These are phyloP conservation scores for Eledona agricola DNA, from an alignment of 2,888 invertebrate species.

Conservation along the genomic window DNA sequence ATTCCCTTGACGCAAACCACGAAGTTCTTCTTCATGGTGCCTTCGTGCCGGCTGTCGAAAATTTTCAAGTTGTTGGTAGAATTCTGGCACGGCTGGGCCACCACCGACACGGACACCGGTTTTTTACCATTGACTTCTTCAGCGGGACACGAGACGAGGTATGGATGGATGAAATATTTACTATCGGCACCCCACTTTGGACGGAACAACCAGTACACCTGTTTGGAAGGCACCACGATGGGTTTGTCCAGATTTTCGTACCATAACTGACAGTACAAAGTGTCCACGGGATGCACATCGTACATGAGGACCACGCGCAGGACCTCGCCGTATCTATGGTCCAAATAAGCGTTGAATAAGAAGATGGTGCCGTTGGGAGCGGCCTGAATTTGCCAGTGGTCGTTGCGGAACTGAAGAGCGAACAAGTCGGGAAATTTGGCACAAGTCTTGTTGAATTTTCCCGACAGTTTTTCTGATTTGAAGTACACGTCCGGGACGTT, in stretches of 20 bases:
- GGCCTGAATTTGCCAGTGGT: slow-evolving; percentile 85
- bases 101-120: slow-evolving; percentile 82
- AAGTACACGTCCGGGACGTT: slow-evolving; percentile 3
- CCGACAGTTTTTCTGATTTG: neutral
- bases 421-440: slow-evolving; percentile 83
- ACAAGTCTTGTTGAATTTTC: slow-evolving; percentile 63
- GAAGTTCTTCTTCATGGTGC: slow-evolving; percentile 76
- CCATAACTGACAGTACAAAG: slow-evolving; percentile 71
- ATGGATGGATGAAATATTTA: slow-evolving; percentile 85
- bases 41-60: slow-evolving; percentile 74
- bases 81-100: slow-evolving; percentile 80
- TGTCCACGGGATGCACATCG: neutral
- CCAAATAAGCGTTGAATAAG: slow-evolving; percentile 85
- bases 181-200: slow-evolving; percentile 89
- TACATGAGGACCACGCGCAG: slow-evolving; percentile 76
- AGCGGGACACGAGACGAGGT: slow-evolving; percentile 84
- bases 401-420: slow-evolving; percentile 86
- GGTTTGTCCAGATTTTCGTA: slow-evolving; percentile 80
- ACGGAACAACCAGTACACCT: slow-evolving; percentile 89
- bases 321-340: slow-evolving; percentile 79
- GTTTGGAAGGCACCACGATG: slow-evolving; percentile 81
- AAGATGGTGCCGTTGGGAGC: slow-evolving; percentile 82
- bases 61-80: slow-evolving; percentile 82
- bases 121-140: slow-evolving; percentile 60
- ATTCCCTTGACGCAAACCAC: slow-evolving; percentile 92